These are phyloP conservation scores for Spea multiplicata DNA, from an alignment of 2,113 vertebrate genomes.

Conservation along the genomic window DNA sequence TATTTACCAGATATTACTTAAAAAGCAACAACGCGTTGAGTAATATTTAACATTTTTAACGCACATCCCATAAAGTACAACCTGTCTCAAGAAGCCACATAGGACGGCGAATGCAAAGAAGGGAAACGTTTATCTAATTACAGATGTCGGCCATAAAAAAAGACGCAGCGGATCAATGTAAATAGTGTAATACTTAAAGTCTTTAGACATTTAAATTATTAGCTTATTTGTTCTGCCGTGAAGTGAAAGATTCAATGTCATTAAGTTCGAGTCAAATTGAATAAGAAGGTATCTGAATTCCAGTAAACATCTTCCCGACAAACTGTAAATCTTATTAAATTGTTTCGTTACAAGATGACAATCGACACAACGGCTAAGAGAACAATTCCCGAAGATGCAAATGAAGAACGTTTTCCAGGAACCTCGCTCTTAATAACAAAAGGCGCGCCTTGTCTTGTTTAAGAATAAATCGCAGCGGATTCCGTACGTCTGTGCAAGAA, in stretches of 20 bases:
- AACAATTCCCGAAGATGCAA: neutral
- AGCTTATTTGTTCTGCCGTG: neutral
- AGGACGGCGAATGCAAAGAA: neutral
- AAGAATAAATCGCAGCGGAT: neutral
- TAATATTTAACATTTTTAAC: too few species aligned
- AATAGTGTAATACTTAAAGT: neutral
- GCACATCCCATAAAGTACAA: neutral
- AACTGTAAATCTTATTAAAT: slow-evolving; percentile 8
- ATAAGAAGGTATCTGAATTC: slow-evolving; percentile 6
- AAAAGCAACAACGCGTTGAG: too few species aligned
- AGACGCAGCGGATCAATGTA: slow-evolving; percentile 8
- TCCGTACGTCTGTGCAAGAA: too few species aligned
- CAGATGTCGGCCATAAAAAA: slow-evolving; percentile 7
- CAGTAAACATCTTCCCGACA: neutral
- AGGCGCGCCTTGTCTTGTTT: neutral
- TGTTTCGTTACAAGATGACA: neutral
- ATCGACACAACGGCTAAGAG: neutral
- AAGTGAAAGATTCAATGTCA: slow-evolving; percentile 16
- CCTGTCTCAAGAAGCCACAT: slow-evolving; percentile 11
- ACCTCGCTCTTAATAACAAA: neutral
- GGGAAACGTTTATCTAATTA: neutral
- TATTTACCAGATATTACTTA: too few species aligned
- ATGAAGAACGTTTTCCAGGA: neutral
- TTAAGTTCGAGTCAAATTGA: slow-evolving; percentile 3
- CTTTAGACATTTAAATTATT: slow-evolving; percentile 14